Evolutionary conservation across 2,888 invertebrate species (phyloP).

Genomic region (Sminthurides aquaticus): DNA sequence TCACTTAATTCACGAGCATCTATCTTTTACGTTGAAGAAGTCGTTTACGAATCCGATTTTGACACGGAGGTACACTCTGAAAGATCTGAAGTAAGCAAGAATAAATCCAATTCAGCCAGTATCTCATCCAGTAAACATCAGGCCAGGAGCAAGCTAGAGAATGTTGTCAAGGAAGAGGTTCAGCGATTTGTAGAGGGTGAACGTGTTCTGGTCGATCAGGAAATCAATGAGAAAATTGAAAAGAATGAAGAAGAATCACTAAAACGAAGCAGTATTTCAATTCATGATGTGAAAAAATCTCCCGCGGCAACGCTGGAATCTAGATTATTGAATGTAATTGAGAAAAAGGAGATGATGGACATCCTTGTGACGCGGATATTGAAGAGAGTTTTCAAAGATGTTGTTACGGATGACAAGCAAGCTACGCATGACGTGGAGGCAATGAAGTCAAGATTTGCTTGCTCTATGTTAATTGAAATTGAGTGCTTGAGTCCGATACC

Average conservation of each 20-base stretch:
- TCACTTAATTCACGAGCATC: neutral
- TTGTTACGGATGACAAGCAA: neutral
- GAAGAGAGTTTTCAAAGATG: slow-evolving; percentile 14
- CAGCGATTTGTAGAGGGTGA: neutral
- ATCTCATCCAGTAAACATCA: neutral
- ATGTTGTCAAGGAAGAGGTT: slow-evolving; percentile 13
- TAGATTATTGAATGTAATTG: neutral
- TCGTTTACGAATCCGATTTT: slow-evolving; percentile 17
- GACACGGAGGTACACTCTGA: slow-evolving; percentile 13
- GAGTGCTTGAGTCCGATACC: neutral
- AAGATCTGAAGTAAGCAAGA: neutral
- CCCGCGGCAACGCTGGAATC: neutral
- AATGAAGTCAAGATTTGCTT: neutral
- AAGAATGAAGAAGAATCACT: neutral
- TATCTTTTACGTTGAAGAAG: slow-evolving; percentile 9
- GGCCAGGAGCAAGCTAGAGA: slow-evolving; percentile 2
- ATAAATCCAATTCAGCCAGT: slow-evolving; percentile 3
- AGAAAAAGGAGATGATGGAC: slow-evolving; percentile 11
- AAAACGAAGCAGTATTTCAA: neutral
- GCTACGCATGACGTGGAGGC: neutral
- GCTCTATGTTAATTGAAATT: neutral
- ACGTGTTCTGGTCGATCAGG: neutral
- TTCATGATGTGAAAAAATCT: neutral
- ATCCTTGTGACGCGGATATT: slow-evolving; percentile 9
- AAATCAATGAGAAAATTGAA: too few relatives aligned